Conservation (phyloP, 1,140 invertebrate species). For the Drosophila grimshawi region DNA sequence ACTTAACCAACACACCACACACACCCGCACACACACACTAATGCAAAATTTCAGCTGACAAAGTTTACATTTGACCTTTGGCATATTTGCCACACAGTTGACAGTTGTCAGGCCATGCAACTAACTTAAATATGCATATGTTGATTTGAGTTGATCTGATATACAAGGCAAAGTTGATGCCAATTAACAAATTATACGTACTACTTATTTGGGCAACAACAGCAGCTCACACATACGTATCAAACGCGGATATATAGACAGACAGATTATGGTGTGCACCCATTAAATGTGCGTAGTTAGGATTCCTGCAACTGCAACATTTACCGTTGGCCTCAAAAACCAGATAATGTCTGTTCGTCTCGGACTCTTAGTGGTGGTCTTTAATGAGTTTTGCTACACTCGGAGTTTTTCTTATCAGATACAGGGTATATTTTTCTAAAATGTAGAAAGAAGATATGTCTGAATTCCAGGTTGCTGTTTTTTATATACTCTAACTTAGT, state of each 20-base stretch:
- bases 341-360: conserved; percentile 56
- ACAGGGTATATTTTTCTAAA: too few species aligned
- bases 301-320: conserved; percentile 28
- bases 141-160: too few species aligned
- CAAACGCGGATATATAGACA: neutral
- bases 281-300: conserved; percentile 51
- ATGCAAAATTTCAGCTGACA: conserved; percentile 18
- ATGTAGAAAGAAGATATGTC: too few species aligned
- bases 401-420: neutral
- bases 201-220: conserved; percentile 13
- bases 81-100: conserved; percentile 18
- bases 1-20: neutral
- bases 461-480: too few species aligned
- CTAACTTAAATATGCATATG: neutral
- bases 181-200: conserved; percentile 12
- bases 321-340: conserved; percentile 76
- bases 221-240: neutral
- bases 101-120: conserved; percentile 19
- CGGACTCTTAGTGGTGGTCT: conserved; percentile 13
- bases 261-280: conserved; percentile 68
- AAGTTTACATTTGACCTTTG: conserved; percentile 42
- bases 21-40: neutral
- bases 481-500: too few species aligned
- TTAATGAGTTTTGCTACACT: conserved; percentile 71
- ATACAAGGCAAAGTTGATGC: conserved; percentile 7